Evolutionary conservation across 2,113 vertebrate genomes (phyloP).

Genomic region (Tetrax tetrax): DNA sequence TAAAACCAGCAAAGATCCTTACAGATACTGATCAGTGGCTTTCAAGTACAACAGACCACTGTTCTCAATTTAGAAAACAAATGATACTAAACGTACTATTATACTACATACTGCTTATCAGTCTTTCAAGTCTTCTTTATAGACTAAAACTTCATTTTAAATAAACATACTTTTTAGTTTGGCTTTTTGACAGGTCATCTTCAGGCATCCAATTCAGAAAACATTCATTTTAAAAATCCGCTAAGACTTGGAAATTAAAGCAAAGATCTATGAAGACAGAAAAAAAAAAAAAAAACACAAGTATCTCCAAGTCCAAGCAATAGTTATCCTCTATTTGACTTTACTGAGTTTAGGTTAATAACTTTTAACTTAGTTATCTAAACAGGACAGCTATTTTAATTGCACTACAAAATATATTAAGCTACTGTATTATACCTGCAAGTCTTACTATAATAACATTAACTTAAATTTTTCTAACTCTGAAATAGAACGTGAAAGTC

Average conservation of each 20-base stretch:
- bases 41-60: background rate
- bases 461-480: background rate
- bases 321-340: background rate
- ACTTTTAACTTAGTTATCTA: background rate
- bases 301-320: background rate
- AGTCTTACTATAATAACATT: background rate
- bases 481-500: background rate
- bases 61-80: background rate
- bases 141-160: background rate
- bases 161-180: background rate
- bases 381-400: background rate
- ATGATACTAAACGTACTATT: background rate
- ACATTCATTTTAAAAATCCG: background rate
- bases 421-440: background rate
- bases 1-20: background rate
- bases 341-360: background rate
- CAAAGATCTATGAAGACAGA: background rate
- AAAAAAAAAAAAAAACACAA: background rate
- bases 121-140: background rate
- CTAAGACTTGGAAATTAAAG: background rate
- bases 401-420: background rate
- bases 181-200: background rate
- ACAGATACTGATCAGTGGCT: background rate
- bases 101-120: background rate
- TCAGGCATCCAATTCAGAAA: background rate